A percentile compares a stretch with the other conserved stretches of the same genome.
Conservation (phyloP, 2,797 vertebrate species). For the Typhlichthys subterraneus region DNA sequence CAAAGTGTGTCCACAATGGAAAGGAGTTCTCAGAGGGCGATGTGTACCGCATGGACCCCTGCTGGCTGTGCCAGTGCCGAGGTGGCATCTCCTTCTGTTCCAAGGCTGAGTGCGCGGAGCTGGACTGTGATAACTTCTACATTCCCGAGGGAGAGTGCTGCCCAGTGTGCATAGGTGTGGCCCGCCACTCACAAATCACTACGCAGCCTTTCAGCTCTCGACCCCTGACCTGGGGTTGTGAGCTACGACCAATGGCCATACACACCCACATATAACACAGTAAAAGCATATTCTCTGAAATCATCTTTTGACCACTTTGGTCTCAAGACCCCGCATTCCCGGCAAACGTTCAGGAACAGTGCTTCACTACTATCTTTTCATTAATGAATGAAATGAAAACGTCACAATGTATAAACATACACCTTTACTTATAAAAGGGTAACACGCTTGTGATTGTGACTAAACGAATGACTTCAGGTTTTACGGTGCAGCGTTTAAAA, state of each 20-base stretch:
- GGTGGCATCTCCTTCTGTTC: slow-evolving; percentile 85
- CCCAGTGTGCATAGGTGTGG: slow-evolving; percentile 83
- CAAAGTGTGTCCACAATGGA: slow-evolving; percentile 77
- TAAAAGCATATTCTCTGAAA: no score
- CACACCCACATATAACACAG: background rate
- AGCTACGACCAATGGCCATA: background rate
- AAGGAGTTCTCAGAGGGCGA: slow-evolving; percentile 79
- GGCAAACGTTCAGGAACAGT: no score
- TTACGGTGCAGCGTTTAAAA: no score
- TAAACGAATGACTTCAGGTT: no score
- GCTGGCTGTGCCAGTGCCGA: slow-evolving; percentile 84
- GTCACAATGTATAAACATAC: no score
- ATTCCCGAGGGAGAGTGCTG: slow-evolving; percentile 84
- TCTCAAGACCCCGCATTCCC: no score
- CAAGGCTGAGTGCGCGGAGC: slow-evolving; percentile 80
- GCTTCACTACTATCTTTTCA: no score
- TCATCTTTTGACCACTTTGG: no score
- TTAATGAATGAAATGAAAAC: no score
- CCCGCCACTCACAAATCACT: background rate
- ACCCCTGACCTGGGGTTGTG: no score
- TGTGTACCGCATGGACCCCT: slow-evolving; percentile 82
- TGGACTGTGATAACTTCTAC: slow-evolving; percentile 83
- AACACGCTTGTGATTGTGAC: no score
- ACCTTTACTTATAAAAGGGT: no score
- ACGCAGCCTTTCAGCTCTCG: background rate